phyloP scores from a whole-genome alignment of 2,797 vertebrate genomes.

The Scyliorhinus canicula region DNA sequence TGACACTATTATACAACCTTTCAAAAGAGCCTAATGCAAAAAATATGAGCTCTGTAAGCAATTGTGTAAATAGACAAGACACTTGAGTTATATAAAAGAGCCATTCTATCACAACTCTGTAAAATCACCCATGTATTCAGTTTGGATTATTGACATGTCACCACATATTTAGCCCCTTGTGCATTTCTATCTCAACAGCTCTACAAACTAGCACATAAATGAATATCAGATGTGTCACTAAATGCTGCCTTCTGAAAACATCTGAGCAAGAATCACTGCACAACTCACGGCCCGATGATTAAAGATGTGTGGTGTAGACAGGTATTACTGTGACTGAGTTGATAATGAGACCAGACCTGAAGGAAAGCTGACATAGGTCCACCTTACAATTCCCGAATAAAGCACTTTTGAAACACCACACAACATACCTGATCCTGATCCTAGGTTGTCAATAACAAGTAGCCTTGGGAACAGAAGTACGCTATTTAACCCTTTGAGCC shows the following conservation, averaged over 20 bases:
- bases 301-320: no score
- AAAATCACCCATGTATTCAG: not conserved
- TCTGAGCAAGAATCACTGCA: not conserved
- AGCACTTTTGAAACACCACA: not conserved
- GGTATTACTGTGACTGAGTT: not conserved
- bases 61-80: conserved; percentile 10
- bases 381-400: not conserved
- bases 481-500: no score
- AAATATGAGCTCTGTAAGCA: conserved; percentile 4
- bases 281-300: not conserved
- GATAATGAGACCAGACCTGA: not conserved
- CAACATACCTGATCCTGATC: not conserved
- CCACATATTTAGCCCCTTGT: not conserved
- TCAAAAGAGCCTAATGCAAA: conserved; percentile 2
- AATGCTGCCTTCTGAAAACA: not conserved
- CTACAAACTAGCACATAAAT: not conserved
- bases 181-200: not conserved
- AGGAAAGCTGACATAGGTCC: not conserved
- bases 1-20: conserved; percentile 16
- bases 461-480: not conserved
- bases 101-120: not conserved
- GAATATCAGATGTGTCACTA: not conserved
- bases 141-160: conserved; percentile 6
- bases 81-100: conserved; percentile 11
- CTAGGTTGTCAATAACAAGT: not conserved